Evolutionary conservation across 2,113 vertebrate genomes (phyloP).

Genomic region (Protobothrops mucrosquamatus): DNA sequence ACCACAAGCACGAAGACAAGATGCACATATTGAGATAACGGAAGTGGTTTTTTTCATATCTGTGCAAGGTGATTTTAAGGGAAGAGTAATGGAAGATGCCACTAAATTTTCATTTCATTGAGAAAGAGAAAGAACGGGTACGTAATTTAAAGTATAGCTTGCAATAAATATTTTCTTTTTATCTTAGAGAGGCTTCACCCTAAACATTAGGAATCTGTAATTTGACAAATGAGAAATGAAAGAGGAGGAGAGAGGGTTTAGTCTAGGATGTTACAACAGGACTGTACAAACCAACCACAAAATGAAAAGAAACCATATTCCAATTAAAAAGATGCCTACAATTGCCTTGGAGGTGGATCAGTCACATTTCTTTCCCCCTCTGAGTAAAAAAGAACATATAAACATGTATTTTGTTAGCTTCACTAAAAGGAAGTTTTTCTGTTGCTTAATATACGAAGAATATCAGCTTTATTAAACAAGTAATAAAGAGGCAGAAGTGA

Average conservation of each 20-base stretch:
- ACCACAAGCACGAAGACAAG: neutral
- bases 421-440: accelerated
- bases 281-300: neutral
- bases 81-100: neutral
- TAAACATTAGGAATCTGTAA: neutral
- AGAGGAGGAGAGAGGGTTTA: neutral
- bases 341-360: neutral
- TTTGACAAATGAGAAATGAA: neutral
- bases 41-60: neutral
- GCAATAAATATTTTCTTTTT: neutral
- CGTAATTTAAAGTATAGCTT: neutral
- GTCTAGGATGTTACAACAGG: neutral
- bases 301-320: neutral
- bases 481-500: neutral
- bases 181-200: neutral
- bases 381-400: neutral
- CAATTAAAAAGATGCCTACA: neutral
- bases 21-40: neutral
- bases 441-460: accelerated
- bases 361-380: neutral
- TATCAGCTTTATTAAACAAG: neutral
- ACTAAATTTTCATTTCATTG: neutral
- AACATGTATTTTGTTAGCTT: accelerated
- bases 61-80: neutral
- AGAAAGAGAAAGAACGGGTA: neutral